phyloP scores from a whole-genome alignment of 2,797 vertebrate genomes.

The Poeciliopsis infans region DNA sequence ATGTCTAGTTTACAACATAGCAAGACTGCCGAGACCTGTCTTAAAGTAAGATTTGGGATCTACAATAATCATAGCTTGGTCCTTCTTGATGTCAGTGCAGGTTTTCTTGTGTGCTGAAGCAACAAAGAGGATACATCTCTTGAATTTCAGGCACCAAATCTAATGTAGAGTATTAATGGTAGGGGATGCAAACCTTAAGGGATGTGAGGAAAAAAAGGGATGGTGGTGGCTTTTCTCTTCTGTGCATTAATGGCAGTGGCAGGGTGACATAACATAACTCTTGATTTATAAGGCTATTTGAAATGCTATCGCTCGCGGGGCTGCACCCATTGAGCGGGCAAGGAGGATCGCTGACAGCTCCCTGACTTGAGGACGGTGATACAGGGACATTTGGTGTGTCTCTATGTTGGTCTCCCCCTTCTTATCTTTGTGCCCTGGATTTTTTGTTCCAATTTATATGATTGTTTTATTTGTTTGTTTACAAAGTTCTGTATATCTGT shows the following conservation, averaged over 20 bases:
- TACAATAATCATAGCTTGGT: conserved; percentile 29
- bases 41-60: conserved; percentile 43
- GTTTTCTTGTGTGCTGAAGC: conserved; percentile 43
- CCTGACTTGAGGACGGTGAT: conserved; percentile 73
- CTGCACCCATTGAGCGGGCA: conserved; percentile 66
- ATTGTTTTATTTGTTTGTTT: conserved; percentile 7
- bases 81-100: conserved; percentile 27
- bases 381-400: conserved; percentile 63
- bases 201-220: conserved; percentile 46
- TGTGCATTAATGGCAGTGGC: conserved; percentile 78
- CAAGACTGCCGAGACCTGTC: background rate
- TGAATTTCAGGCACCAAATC: conserved; percentile 54
- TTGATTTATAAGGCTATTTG: conserved; percentile 84
- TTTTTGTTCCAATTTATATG: conserved; percentile 65
- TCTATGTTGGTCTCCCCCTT: conserved; percentile 42
- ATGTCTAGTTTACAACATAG: background rate
- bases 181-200: conserved; percentile 67
- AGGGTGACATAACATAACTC: conserved; percentile 80
- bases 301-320: conserved; percentile 77
- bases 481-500: conserved; percentile 35
- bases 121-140: conserved; percentile 51
- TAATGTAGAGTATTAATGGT: conserved; percentile 61
- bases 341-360: conserved; percentile 76
- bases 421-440: conserved; percentile 39
- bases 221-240: conserved; percentile 66